A percentile compares a stretch with the other conserved stretches of the same genome.
Conservation (phyloP, 2,888 invertebrate genomes). For the Drosophila macrospina region DNA sequence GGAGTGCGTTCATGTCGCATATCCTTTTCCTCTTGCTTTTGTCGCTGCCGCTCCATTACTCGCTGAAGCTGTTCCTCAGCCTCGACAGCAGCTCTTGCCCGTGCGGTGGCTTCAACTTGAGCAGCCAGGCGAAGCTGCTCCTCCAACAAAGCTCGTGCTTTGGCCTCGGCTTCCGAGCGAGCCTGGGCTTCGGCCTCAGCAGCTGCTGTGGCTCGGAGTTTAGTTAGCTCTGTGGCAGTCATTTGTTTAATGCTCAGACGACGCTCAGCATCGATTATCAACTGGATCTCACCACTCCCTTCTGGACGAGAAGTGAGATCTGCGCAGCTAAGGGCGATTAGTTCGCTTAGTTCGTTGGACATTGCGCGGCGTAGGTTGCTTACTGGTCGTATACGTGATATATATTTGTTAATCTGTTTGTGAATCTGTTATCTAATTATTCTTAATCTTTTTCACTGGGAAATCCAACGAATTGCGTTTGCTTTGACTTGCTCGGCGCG, state of each 20-base stretch:
- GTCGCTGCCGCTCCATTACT: constrained; percentile 29
- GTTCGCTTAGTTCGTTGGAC: constrained; percentile 83
- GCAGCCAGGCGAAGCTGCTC: constrained; percentile 38
- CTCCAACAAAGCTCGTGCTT: constrained; percentile 32
- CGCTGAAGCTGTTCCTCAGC: constrained; percentile 57
- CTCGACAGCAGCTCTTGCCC: constrained; percentile 62
- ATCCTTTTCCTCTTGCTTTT: not conserved
- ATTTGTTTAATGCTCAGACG: constrained; percentile 83
- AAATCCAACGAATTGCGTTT: constrained; percentile 67
- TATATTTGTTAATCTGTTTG: constrained; percentile 15
- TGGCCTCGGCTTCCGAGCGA: constrained; percentile 58
- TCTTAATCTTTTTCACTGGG: constrained; percentile 21
- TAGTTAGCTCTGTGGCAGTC: constrained; percentile 81
- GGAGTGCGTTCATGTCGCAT: not conserved
- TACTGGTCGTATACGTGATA: constrained; percentile 32
- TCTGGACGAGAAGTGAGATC: constrained; percentile 68
- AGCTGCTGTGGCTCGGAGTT: constrained; percentile 75
- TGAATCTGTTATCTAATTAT: constrained; percentile 18
- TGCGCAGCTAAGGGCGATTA: constrained; percentile 82
- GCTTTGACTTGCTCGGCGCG: constrained; percentile 68
- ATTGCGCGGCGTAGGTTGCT: constrained; percentile 49
- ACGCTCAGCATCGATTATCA: constrained; percentile 74
- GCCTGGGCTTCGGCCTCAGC: constrained; percentile 71
- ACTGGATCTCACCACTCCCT: constrained; percentile 52
- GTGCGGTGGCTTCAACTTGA: constrained; percentile 50